These are phyloP conservation scores for Leucoraja ocellata DNA, from an alignment of 2,797 vertebrate genomes.

Conservation along the genomic window DNA sequence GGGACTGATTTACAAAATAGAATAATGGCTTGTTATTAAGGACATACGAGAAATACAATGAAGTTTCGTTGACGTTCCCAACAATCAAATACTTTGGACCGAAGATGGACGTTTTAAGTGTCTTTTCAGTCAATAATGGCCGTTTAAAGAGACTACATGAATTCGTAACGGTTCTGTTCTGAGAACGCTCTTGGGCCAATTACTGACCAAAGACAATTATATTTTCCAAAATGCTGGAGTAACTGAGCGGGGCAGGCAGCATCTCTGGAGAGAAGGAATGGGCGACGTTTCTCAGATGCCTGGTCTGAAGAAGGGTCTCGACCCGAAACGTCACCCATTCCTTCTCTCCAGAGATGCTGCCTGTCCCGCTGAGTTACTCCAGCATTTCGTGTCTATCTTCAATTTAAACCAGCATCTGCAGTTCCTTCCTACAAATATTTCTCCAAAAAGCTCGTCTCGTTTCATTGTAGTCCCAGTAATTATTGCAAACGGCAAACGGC, in stretches of 20 bases:
- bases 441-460: constrained; percentile 19
- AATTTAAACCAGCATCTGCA: too few species aligned
- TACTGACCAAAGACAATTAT: constrained; percentile 23
- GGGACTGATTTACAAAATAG: background rate
- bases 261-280: too few species aligned
- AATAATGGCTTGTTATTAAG: background rate
- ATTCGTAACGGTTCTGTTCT: background rate
- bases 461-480: constrained; percentile 16
- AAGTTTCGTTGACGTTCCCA: background rate
- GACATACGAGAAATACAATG: background rate
- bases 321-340: too few species aligned
- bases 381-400: too few species aligned
- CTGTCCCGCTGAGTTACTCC: too few species aligned
- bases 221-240: background rate
- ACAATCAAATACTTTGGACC: background rate
- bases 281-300: too few species aligned
- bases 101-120: background rate
- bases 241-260: too few species aligned
- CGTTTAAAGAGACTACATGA: background rate
- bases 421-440: background rate
- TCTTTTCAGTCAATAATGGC: background rate
- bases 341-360: too few species aligned
- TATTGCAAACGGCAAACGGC: background rate
- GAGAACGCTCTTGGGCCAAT: constrained; percentile 7
- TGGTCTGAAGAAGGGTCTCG: too few species aligned